Evolutionary conservation across 2,888 invertebrate genomes (phyloP).

Genomic region (Camptogramma bilineatum): DNA sequence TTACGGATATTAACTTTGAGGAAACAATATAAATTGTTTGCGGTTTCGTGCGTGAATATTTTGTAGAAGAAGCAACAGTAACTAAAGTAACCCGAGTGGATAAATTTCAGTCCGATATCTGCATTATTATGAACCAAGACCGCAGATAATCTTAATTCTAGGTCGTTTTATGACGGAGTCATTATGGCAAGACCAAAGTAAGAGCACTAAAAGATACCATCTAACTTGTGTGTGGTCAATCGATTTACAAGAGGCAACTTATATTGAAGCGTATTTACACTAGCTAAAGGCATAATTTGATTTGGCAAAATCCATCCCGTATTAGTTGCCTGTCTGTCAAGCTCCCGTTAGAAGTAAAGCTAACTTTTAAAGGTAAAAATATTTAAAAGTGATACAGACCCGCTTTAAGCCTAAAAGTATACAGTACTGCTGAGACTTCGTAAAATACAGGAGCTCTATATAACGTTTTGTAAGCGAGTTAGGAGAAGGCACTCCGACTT

Average conservation of each 20-base stretch:
- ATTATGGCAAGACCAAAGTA: background rate
- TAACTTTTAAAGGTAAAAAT: background rate
- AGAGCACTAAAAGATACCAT: background rate
- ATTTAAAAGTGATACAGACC: background rate
- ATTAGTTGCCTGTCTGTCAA: background rate
- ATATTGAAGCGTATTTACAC: background rate
- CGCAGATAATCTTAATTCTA: background rate
- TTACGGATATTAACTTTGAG: slow-evolving; percentile 25
- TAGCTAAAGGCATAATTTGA: background rate
- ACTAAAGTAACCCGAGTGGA: background rate
- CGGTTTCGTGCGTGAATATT: slow-evolving; percentile 23
- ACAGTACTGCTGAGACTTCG: slow-evolving; percentile 40
- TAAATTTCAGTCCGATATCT: background rate
- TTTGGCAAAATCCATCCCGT: background rate
- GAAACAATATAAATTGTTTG: slow-evolving; percentile 38
- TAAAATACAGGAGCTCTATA: slow-evolving; percentile 54
- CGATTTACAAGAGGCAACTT: background rate
- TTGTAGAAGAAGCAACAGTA: slow-evolving; percentile 16
- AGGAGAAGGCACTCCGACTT: slow-evolving; percentile 62
- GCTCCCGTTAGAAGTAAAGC: background rate
- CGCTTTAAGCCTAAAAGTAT: slow-evolving; percentile 32
- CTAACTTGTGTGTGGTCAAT: background rate
- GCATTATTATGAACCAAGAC: background rate
- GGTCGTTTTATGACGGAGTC: background rate
- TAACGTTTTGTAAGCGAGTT: slow-evolving; percentile 62